Conservation (phyloP, 2,888 invertebrate species). For the Orthosia cruda region DNA sequence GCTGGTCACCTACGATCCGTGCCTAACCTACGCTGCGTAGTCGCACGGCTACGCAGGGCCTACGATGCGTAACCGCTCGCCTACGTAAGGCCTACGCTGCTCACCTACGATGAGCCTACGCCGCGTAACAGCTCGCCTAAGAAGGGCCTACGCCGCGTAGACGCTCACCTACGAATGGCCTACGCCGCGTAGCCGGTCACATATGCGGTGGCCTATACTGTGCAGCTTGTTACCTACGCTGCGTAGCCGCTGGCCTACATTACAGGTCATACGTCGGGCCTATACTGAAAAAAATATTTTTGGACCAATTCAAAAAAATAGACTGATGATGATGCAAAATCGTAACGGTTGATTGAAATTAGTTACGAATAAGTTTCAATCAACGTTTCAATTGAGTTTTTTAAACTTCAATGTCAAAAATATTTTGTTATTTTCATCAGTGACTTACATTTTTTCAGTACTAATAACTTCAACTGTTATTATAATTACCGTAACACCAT, state of each 20-base stretch:
- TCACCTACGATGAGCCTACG: background rate
- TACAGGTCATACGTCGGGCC: no score
- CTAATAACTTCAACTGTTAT: conserved; percentile 58
- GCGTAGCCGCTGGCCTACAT: background rate
- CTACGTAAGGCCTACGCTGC: background rate
- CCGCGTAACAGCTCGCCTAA: background rate
- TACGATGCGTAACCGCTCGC: background rate
- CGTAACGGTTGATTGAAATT: conserved; percentile 3
- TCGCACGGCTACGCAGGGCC: background rate
- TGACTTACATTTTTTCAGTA: conserved; percentile 47
- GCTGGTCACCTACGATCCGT: no score
- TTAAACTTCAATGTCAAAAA: conserved; percentile 26
- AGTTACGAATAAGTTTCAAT: background rate
- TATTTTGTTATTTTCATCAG: conserved; percentile 57
- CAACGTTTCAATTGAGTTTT: conserved; percentile 9
- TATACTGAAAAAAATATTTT: background rate
- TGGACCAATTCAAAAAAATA: background rate
- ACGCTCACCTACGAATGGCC: background rate
- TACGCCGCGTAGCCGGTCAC: background rate
- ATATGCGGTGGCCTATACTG: background rate
- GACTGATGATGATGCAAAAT: conserved; percentile 15
- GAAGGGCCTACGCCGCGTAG: background rate
- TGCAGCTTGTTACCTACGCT: background rate
- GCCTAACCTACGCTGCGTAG: background rate
- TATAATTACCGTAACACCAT: conserved; percentile 72